Base-by-base conservation (phyloP, 2,888 invertebrate species). In the Hirtodrosophila trivittata region DNA sequence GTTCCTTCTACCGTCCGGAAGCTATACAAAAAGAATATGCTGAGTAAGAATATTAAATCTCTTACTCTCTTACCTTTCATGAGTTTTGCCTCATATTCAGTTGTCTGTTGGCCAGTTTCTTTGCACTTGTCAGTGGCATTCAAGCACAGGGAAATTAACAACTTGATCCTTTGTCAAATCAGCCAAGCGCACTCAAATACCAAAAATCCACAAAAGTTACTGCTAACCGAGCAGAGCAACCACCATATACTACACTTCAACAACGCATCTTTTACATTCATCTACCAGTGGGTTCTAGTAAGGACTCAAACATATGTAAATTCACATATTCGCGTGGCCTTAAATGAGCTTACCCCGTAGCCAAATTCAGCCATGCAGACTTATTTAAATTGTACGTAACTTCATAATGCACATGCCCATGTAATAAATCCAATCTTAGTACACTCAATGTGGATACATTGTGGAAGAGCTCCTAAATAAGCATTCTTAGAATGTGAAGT, bases 101-200 rank as follows among this genome's bases (percentile, higher is more conserved):
- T 38, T 59, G 74, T 62, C 62, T 74, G 45, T 47, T 51, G 42
- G 18, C 52, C 50, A 39, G 50, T 50, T 47, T 35, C 46, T 42
- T 63, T 26, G 60, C 77, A 57, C 55, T 70, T 75, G 80, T 66
- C 64, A 68, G 67, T 43, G 63, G 57, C 86, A 69, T 38, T 69
- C 33, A 45, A 51, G 64, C 52, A 35, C 59, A 58, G 67, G 47
- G 64, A 84, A 86, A 85, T 84, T 83, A 86, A 84, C 87, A 86
- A 81, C 69, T 86, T 84, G 85, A 88, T 78, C 87, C 87, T 84
- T 84, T 88, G 86, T 88, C 86, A 88, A 88, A 84, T 78, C 77
- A 86, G 72, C 80, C 77, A 68, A 85, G 86, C 83, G 70, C 74
- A 75, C 70, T 75, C 66, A 76, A 75, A 75, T 57, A 68, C 57